These are phyloP conservation scores for Alexandromys fortis DNA, from an alignment of 2,113 vertebrate species.

Conservation along the genomic window DNA sequence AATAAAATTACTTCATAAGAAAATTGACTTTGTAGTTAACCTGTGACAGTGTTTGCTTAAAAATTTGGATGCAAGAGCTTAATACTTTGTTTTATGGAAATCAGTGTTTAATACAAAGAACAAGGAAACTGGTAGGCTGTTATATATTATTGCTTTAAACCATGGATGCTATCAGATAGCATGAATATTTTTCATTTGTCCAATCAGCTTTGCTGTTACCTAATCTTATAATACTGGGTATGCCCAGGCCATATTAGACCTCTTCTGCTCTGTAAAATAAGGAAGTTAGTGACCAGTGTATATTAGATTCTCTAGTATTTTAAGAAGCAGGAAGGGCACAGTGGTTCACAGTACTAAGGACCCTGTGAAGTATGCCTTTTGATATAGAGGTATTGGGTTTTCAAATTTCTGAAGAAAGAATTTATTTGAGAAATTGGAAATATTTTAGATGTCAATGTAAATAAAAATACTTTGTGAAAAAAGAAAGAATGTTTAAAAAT, in stretches of 20 bases:
- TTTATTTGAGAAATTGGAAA: conserved; percentile 43
- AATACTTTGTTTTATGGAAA: conserved; percentile 1
- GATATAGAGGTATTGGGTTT: conserved; percentile 32
- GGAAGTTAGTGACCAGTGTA: neutral
- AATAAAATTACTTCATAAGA: neutral
- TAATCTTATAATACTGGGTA: neutral
- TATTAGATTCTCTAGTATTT: neutral
- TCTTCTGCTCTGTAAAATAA: neutral
- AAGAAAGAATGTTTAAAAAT: conserved; percentile 40
- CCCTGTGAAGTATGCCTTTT: neutral
- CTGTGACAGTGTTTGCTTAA: neutral
- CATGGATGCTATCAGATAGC: neutral
- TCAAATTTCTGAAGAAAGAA: conserved; percentile 51
- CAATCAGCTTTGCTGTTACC: neutral
- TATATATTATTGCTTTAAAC: neutral
- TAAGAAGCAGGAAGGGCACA: neutral
- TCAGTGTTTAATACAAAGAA: neutral
- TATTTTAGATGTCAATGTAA: conserved; percentile 5
- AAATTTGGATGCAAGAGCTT: neutral
- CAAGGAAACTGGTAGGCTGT: neutral
- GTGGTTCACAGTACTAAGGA: neutral
- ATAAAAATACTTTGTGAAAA: conserved; percentile 43
- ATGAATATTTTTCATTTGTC: conserved; percentile 1
- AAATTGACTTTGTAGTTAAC: conserved; percentile 8
- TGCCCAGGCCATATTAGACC: neutral